Evolutionary conservation across 2,888 invertebrate genomes (phyloP), one percentile per base, ranked within the genome.

Genomic region (Heteromurus nitidus): DNA sequence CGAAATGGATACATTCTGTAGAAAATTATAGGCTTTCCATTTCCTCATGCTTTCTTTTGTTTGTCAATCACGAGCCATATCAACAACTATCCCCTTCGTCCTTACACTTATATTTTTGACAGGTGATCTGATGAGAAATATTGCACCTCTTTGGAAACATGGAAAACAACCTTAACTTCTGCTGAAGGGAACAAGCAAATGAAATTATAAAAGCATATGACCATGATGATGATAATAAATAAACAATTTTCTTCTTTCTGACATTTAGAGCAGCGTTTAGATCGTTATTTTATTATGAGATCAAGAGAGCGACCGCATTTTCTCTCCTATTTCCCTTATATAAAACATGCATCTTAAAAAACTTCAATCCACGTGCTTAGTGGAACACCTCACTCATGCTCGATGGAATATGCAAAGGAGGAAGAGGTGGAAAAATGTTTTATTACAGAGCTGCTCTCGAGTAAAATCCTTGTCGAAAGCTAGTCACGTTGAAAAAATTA

Each of bases 211-310:
- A n/a, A 62, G 62, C 30, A 58, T 22, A 20, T 42, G 22, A n/a
- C n/a, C n/a, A n/a, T 18, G 26, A 36, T 65, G 18, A 9, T 20
- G 22, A 65, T 65, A 67, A 44, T 44, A 24, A 67, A 67, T 67
- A 47, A 65, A 42, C 47, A 26, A 47, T 24, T 67, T 67, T 55
- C 3, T 55, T 24, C 50, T 26, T 50, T n/a, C 42, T 67, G 28
- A 50, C 50, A 16, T 68, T 50, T 20, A 28, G 53, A n/a, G 24
- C 70, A 70, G 28, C 16, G n/a, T 70, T 60, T 42, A 47, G 62
- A 73, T 73, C 22, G 47, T 73, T 42, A 73, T 73, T 73, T 73
- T 62, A 73, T 73, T 73, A 73, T 62, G 62, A 73, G 72, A 73
- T 62, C 72, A 73, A 58, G 24, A 47, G n/a, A 26, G 24, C 20